Base-by-base conservation (phyloP, 2,888 invertebrate genomes). In the Blastobasis adustella region DNA sequence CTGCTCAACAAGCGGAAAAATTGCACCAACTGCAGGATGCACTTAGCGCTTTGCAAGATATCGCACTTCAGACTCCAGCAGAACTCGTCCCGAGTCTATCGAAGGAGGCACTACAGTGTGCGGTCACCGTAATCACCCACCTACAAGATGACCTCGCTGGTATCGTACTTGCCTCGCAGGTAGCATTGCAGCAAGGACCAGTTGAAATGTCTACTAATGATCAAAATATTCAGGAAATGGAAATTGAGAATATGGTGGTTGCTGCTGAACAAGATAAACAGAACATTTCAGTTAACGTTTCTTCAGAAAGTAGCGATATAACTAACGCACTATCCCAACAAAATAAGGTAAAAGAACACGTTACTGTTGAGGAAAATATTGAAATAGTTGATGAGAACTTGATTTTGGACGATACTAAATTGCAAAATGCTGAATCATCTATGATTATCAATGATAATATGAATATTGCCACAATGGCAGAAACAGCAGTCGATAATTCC, bases 1-100 rank as follows among this genome's bases (percentile, higher is more conserved):
- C 23, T 2, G n/a, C 10, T n/a, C 37, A 54, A 37, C 47, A 52
- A 49, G 23, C 2, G 23, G 4, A 38, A 38, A 5, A 52, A 23
- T 49, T 46, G 46, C 48, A 49, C 38, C 50, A 58, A 41, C 51
- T 66, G 40, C 54, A 56, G 45, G 53, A 10, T 39, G 45, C 49
- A 7, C 23, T 49, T 8, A 40, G 10, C 10, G 8, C 37, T 1
- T n/a, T 49, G 5, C 49, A 49, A 39, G 40, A 38, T 3, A 4
- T 38, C 7, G 38, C 49, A 1, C 10, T 38, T 6, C 36, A 49
- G 3, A 6, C 6, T 3, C 38, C 7, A 8, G 5, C 10, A 6
- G 45, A 44, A 5, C 10, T 44, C 9, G 40, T 23, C 8, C 10
- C 49, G 0, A 5, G 23, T 10, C 5, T 44, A 3, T 38, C 8